Evolutionary conservation across 1,140 invertebrate species (phyloP).

Genomic region (Oryzaephilus surinamensis): DNA sequence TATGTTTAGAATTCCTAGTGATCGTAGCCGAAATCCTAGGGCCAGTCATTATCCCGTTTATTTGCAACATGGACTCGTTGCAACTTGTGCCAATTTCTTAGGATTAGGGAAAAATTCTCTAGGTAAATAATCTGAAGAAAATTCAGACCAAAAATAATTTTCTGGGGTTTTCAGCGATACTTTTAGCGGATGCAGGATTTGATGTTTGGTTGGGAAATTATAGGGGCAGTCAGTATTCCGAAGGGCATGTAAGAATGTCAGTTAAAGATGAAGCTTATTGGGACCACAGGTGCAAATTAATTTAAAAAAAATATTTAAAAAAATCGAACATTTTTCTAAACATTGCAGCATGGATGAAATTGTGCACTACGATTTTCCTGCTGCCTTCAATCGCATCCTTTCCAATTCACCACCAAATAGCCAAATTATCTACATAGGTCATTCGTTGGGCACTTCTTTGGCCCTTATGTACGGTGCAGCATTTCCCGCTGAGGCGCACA

Average conservation of each 20-base stretch:
- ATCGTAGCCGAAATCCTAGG: too few relatives aligned
- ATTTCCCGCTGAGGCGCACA: constrained; percentile 31
- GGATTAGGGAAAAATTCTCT: constrained; percentile 38
- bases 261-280: too few relatives aligned
- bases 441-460: constrained; percentile 36
- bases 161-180: constrained; percentile 24
- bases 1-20: constrained; percentile 42
- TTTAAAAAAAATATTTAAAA: constrained; percentile 27
- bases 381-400: constrained; percentile 43
- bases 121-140: constrained; percentile 23
- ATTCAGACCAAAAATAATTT: not conserved
- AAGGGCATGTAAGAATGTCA: too few relatives aligned
- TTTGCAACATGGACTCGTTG: constrained; percentile 54
- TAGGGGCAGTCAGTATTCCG: constrained; percentile 53
- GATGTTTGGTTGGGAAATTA: constrained; percentile 64
- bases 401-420: constrained; percentile 34
- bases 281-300: constrained; percentile 29
- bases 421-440: constrained; percentile 46
- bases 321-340: constrained; percentile 1
- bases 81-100: constrained; percentile 47
- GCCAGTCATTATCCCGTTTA: constrained; percentile 39
- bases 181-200: constrained; percentile 44
- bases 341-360: constrained; percentile 45
- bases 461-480: constrained; percentile 38
- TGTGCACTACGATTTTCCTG: constrained; percentile 46